Base-by-base conservation (phyloP, 1,140 invertebrate species). In the Glomeris maerens region DNA sequence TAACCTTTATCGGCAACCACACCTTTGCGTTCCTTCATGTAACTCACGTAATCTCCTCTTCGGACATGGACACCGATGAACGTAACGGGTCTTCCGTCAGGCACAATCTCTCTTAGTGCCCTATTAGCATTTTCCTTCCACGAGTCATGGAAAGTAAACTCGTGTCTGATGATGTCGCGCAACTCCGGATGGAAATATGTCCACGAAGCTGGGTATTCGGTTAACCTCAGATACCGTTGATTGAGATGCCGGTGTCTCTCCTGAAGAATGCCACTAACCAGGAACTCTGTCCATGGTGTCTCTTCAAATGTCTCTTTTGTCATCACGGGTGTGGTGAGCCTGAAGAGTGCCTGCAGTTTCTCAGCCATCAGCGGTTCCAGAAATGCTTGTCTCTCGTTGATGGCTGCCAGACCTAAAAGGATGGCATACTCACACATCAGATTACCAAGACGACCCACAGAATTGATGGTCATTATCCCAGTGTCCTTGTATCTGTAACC, bases 351-450 rank as follows among this genome's bases (percentile, higher is more conserved):
- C 52, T 72, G 70, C n/a, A 77, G 55, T 25, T 69, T 74, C 27
- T 67, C 65, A 20, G 70, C 62, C 52, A 76, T 76, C 53, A 74
- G 76, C 49, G 68, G 63, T 23, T 74, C 74, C 49, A 78, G 66
- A 48, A 72, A 75, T 0, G 76, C 71, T 54, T 76, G 74, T 2
- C 78, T 61, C 2, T 75, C 73, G 7, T 76, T 78, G 40, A 72
- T 62, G 49, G 72, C 47, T 55, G 60, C 72, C 57, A 66, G 62
- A 0, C 75, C 76, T 72, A 73, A 78, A 2, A 78, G 72, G 0
- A 74, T 73, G 0, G 73, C 75, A 52, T 78, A 78, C 52, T 77
- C 75, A 72, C 74, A 78, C 60, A 79, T 78, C 56, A 76, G 74
- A 60, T 79, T 78, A 38, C 77, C 79, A 45, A 80, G 56, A 47